Conservation (phyloP, 2,797 vertebrate genomes). For the Tarsius wallacei region DNA sequence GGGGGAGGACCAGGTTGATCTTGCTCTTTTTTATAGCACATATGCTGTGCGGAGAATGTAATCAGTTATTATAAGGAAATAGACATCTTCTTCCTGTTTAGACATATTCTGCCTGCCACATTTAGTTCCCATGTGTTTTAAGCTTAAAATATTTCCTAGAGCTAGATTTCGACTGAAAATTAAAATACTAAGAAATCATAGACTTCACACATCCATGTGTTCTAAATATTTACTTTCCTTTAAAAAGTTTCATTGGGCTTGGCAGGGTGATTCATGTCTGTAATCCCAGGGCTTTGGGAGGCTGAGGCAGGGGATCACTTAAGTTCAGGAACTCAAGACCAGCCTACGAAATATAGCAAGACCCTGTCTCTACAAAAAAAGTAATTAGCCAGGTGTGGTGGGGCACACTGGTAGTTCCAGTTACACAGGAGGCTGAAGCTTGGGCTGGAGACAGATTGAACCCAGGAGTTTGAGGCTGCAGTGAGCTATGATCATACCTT, state of each 20-base stretch:
- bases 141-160: neutral
- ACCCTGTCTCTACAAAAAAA: neutral
- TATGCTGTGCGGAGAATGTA: neutral
- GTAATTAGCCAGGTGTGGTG: neutral
- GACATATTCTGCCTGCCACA: too few species aligned
- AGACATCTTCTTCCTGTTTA: neutral
- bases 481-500: neutral
- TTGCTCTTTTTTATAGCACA: neutral
- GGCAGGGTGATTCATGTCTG: neutral
- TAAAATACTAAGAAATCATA: conserved; percentile 49
- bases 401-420: neutral
- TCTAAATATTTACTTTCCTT: conserved; percentile 60
- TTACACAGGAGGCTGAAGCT: neutral
- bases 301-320: neutral
- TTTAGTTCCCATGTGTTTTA: neutral
- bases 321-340: neutral
- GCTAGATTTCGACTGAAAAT: conserved; percentile 37
- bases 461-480: neutral
- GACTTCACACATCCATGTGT: neutral
- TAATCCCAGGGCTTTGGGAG: neutral
- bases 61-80: neutral
- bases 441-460: neutral
- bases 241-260: neutral
- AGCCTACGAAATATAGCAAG: neutral
- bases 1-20: neutral